These are phyloP conservation scores for Enhydra lutris DNA, from an alignment of 2,113 vertebrate species.

Conservation along the genomic window DNA sequence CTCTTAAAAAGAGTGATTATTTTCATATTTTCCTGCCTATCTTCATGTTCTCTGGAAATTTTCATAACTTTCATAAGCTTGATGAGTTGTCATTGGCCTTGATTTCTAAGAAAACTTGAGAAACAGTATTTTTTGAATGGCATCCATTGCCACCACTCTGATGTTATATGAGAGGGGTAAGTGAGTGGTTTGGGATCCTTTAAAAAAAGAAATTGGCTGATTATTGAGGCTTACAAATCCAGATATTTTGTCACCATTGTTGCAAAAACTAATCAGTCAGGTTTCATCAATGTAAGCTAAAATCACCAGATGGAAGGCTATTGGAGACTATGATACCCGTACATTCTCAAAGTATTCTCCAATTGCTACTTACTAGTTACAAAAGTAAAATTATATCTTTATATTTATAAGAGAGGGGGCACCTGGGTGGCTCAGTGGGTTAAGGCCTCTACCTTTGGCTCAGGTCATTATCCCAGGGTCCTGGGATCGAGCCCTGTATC, in stretches of 20 bases:
- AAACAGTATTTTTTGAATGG: background rate
- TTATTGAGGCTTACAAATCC: background rate
- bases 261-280: background rate
- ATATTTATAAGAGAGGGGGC: background rate
- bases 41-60: background rate
- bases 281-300: background rate
- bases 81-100: background rate
- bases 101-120: background rate
- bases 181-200: background rate
- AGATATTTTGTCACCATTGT: background rate
- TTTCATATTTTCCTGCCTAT: background rate
- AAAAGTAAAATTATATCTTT: background rate
- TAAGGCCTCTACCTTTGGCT: no score
- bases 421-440: no score
- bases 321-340: background rate
- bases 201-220: background rate
- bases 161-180: background rate
- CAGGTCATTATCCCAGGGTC: no score
- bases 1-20: background rate
- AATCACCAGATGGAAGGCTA: background rate
- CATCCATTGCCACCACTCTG: background rate
- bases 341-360: background rate
- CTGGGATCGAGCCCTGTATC: no score
- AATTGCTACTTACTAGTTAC: background rate
- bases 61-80: background rate